Evolutionary conservation across 2,113 vertebrate species (phyloP).

Genomic region (Vicugna pacos): DNA sequence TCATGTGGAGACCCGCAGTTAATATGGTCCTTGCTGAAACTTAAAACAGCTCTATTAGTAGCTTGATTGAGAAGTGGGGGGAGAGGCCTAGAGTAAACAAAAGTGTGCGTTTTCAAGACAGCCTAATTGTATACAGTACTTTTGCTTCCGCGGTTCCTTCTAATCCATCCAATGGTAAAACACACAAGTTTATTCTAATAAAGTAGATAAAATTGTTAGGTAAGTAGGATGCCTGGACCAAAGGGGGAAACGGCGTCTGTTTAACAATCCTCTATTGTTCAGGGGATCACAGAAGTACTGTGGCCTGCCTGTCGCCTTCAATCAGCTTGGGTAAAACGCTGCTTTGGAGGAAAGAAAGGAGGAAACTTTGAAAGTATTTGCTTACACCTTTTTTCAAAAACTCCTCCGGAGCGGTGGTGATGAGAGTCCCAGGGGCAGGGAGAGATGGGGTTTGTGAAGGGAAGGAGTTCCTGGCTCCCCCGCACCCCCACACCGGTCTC

Average conservation of each 20-base stretch:
- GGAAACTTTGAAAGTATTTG: conserved; percentile 79
- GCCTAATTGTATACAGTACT: conserved; percentile 84
- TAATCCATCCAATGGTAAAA: conserved; percentile 83
- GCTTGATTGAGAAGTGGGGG: conserved; percentile 83
- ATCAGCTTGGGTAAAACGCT: conserved; percentile 83
- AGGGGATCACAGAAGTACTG: conserved; percentile 76
- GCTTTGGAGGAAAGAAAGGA: conserved; percentile 65
- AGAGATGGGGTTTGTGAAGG: conserved; percentile 73
- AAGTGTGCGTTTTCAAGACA: conserved; percentile 84
- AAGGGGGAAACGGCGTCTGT: conserved; percentile 79
- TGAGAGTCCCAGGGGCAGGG: conserved; percentile 78
- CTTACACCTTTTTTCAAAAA: conserved; percentile 77
- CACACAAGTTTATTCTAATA: conserved; percentile 84
- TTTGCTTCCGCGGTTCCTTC: conserved; percentile 84
- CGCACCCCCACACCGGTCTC: conserved; percentile 50
- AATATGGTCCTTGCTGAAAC: conserved; percentile 84
- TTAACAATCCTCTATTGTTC: conserved; percentile 88
- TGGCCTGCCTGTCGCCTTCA: conserved; percentile 84
- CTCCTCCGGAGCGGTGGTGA: conserved; percentile 67
- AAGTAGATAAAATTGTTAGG: conserved; percentile 87
- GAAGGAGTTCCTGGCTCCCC: conserved; percentile 79
- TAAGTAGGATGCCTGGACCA: conserved; percentile 75
- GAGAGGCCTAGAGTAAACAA: conserved; percentile 85
- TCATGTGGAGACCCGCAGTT: conserved; percentile 82
- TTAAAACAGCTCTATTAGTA: conserved; percentile 88